Evolutionary conservation across 2,888 invertebrate genomes (phyloP).

Genomic region (Cremastobaeus sp.): DNA sequence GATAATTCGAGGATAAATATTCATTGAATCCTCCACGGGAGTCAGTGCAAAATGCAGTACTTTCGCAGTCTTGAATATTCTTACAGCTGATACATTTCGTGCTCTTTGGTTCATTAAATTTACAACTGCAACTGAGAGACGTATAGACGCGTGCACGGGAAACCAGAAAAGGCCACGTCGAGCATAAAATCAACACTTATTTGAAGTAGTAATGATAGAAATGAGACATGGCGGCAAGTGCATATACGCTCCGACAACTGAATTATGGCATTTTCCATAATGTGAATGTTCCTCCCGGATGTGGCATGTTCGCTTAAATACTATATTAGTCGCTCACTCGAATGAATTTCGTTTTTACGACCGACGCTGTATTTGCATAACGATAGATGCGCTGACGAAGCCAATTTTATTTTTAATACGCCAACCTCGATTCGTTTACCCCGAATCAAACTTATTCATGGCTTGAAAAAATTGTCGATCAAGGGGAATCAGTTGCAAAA

Average conservation of each 20-base stretch:
- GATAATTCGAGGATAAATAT: conserved; percentile 42
- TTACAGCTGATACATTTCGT: conserved; percentile 28
- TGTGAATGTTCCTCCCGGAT: conserved; percentile 31
- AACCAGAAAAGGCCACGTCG: conserved; percentile 26
- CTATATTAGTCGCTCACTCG: conserved; percentile 36
- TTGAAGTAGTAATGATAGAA: conserved; percentile 48
- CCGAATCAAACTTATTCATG: conserved; percentile 39
- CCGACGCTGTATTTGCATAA: conserved; percentile 25
- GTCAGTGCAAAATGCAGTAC: too few species aligned
- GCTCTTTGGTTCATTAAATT: conserved; percentile 49
- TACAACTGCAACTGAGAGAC: conserved; percentile 13
- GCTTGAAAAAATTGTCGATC: conserved; percentile 29
- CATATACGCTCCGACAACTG: conserved; percentile 21
- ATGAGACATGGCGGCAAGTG: conserved; percentile 25
- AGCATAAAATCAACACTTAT: conserved; percentile 48
- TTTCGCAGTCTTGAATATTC: too few species aligned
- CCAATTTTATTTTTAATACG: conserved; percentile 35
- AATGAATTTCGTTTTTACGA: conserved; percentile 36
- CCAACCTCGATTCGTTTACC: conserved; percentile 14
- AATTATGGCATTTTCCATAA: conserved; percentile 48
- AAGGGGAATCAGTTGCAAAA: too few species aligned
- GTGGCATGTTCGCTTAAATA: conserved; percentile 34
- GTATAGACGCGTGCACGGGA: neutral
- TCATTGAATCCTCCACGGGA: conserved; percentile 20
- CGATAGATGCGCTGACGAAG: conserved; percentile 16